phyloP scores from a whole-genome alignment of 2,797 vertebrate genomes.

The Astyanax mexicanus region DNA sequence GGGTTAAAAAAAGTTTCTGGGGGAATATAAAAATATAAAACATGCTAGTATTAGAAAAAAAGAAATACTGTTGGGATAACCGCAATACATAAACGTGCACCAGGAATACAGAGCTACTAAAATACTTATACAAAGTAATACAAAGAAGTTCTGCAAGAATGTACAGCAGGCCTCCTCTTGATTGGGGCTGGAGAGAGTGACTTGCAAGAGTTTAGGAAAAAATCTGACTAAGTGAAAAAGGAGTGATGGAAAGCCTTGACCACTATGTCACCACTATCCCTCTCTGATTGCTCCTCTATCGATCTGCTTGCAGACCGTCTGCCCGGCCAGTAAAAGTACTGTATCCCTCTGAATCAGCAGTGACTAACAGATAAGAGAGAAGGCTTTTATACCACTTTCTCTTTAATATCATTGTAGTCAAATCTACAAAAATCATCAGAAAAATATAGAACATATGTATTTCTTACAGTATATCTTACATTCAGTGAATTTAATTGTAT shows the following conservation, averaged over 20 bases:
- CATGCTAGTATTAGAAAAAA: too few species aligned
- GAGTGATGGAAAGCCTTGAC: not conserved
- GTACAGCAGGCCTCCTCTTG: not conserved
- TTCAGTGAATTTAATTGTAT: too few species aligned
- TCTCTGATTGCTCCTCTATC: not conserved
- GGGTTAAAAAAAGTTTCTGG: too few species aligned
- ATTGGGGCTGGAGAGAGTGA: not conserved
- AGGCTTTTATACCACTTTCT: not conserved
- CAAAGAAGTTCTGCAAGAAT: too few species aligned
- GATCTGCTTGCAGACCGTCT: conserved; percentile 29
- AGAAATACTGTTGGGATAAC: too few species aligned
- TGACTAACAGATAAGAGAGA: not conserved
- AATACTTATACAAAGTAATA: not conserved
- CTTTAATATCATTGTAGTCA: too few species aligned
- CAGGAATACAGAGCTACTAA: not conserved
- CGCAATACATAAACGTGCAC: not conserved
- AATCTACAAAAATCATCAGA: too few species aligned
- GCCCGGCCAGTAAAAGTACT: conserved; percentile 6
- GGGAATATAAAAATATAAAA: too few species aligned
- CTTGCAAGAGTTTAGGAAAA: not conserved
- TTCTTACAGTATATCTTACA: too few species aligned
- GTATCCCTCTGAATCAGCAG: not conserved
- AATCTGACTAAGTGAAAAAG: not conserved
- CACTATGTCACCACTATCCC: not conserved
- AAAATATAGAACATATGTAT: too few species aligned